phyloP scores from a whole-genome alignment of 2,113 vertebrate genomes.

The Brachyhypopomus occidentalis region DNA sequence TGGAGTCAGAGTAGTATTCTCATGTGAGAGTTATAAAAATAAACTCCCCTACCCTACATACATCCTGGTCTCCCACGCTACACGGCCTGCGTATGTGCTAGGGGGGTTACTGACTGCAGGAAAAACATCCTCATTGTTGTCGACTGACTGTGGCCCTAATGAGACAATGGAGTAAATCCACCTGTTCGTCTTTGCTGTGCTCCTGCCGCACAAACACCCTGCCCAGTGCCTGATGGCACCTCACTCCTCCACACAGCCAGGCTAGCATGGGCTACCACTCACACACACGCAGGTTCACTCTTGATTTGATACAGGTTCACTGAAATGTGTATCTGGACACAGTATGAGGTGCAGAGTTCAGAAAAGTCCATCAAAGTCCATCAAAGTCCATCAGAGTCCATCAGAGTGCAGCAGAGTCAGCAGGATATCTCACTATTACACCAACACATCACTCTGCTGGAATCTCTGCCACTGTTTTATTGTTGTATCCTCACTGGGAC shows the following conservation, averaged over 20 bases:
- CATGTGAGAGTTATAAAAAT: constrained; percentile 63
- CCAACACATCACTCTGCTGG: not conserved
- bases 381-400: not conserved
- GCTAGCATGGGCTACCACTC: not conserved
- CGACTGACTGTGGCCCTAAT: constrained; percentile 15
- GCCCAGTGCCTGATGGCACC: not conserved
- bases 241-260: too few species aligned
- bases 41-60: constrained; percentile 60
- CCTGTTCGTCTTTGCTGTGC: not conserved
- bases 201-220: not conserved
- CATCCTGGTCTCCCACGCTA: constrained; percentile 42
- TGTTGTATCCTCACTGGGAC: not conserved
- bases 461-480: constrained; percentile 21
- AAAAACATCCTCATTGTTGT: constrained; percentile 41
- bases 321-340: not conserved
- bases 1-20: constrained; percentile 55
- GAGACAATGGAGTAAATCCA: not conserved
- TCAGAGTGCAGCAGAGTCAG: too few species aligned
- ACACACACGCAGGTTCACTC: not conserved
- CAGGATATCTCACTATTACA: too few species aligned
- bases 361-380: not conserved
- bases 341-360: too few species aligned
- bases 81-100: constrained; percentile 29
- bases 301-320: not conserved
- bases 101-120: not conserved